Evolutionary conservation across 1,140 invertebrate genomes (phyloP), one percentile per base, ranked within the genome.

Genomic region (Luehdorfia chinensis): DNA sequence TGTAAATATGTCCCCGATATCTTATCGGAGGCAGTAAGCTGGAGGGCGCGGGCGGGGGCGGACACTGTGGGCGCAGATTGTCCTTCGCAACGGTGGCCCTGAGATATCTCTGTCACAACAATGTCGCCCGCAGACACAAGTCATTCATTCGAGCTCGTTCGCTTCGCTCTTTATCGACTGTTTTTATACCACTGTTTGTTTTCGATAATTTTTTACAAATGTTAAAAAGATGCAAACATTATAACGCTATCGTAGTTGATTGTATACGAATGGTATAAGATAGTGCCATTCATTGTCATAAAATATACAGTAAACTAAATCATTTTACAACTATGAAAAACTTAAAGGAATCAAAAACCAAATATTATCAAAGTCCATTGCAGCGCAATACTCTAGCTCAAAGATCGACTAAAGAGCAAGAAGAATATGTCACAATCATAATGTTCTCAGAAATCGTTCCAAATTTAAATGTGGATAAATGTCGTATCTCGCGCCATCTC

Each of bases 61-160:
- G 39, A 43, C 39, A 25, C 25, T n/a, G 39, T 41, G 1, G 87
- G 90, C 99, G 98, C 84, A 98, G 99, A 0, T 97, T 97, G 75
- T 66, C 75, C 78, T 75, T 83, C 74, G 67, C 66, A 61, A 63
- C 55, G 59, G 58, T 66, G 61, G 57, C 65, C 66, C 56, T 59
- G 59, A 61, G 71, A 70, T 73, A 78, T 47, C 51, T 32, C 45
- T 76, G 70, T 66, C 70, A 74, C 54, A 64, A 67, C 59, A 73
- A 55, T 56, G 53, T 50, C 47, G 37, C 33, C 39, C 48, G 27
- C 47, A 31, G 50, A 59, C 60, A 60, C 58, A 54, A 48, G 55
- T 59, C 54, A 44, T 47, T 50, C 49, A 39, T 27, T 41, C 21
- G 12, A 41, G 12, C 13, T 9, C 12, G 21, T 5, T 41, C n/a